Percentiles rank a stretch among this genome's conserved stretches.
phyloP scores from a whole-genome alignment of 2,113 vertebrate species.

The Casuarius casuarius region DNA sequence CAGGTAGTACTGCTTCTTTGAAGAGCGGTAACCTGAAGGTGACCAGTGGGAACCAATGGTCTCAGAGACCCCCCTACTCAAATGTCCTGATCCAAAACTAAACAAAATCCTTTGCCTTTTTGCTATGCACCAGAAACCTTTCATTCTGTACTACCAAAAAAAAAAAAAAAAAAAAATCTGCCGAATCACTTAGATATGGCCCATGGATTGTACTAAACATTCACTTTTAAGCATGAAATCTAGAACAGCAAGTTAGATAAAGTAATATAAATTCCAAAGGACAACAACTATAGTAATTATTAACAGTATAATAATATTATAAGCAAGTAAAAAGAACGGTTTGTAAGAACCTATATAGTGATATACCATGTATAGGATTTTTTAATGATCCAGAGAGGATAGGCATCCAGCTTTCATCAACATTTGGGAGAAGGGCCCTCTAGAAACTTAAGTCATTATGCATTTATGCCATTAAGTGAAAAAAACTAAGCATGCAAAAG shows the following conservation, averaged over 20 bases:
- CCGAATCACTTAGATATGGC: not conserved
- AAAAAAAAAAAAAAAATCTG: not conserved
- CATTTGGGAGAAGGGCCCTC: not conserved
- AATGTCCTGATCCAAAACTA: not conserved
- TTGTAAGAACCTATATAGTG: not conserved
- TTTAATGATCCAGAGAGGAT: not conserved
- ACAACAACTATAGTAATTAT: not conserved
- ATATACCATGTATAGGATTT: too few species aligned
- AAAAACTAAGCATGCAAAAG: not conserved
- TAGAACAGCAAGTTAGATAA: not conserved
- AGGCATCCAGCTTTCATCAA: not conserved
- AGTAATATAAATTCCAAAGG: not conserved
- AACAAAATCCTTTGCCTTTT: not conserved
- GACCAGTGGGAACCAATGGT: not conserved
- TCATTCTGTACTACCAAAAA: not conserved
- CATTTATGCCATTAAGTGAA: not conserved
- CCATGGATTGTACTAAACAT: accelerated
- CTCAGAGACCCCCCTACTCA: not conserved
- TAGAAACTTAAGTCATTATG: not conserved
- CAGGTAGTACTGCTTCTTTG: not conserved
- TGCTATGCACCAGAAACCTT: not conserved
- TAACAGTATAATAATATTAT: not conserved
- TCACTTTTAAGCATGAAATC: not conserved
- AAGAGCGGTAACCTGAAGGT: not conserved
- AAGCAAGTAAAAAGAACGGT: not conserved